Base-by-base conservation (phyloP, 2,113 vertebrate genomes). In the Procavia capensis region DNA sequence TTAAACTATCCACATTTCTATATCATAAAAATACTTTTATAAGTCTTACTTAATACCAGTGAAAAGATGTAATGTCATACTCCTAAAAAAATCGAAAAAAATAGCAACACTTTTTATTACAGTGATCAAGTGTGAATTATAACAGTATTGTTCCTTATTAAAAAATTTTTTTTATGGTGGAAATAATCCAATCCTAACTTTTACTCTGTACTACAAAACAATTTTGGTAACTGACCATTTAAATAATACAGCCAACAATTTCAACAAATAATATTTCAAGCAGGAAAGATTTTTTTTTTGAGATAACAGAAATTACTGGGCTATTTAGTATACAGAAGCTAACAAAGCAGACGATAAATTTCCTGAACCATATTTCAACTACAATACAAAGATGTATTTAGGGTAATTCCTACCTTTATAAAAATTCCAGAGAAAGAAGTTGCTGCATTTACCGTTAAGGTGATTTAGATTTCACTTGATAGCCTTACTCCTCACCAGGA, bases 381-480 rank as follows among this genome's bases (percentile, higher is more conserved):
- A 96, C 82, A 95, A 63, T 86, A 3, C 39, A 96, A 97, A 96
- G 96, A 81, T 93, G 95, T 81, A 90, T 97, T 92, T 81, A 87
- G 79, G 81, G 41, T 72, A 93, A 97, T 54, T 97, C 98, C 97
- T 98, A 98, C 98, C 98, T 98, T 98, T 47, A 91, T 43, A 91
- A 96, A 93, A 47, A 94, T 1, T 76, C 93, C 97, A 97, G 93
- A 98, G 95, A 85, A 96, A 80, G 92, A 97, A 96, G 84, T 47
- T 97, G 91, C 83, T 96, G 85, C 72, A 82, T 87, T 97, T 97
- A 98, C 92, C 95, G 97, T 90, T 96, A 96, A 95, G 45, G 78
- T 96, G 75, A 85, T 93, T 93, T 91, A 95, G 83, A 80, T 97
- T 97, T 79, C 97, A 97, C 92, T 97, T 96, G 90, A 89, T 96